Evolutionary conservation across 2,113 vertebrate genomes (phyloP).

Genomic region (Pygoscelis antarcticus): DNA sequence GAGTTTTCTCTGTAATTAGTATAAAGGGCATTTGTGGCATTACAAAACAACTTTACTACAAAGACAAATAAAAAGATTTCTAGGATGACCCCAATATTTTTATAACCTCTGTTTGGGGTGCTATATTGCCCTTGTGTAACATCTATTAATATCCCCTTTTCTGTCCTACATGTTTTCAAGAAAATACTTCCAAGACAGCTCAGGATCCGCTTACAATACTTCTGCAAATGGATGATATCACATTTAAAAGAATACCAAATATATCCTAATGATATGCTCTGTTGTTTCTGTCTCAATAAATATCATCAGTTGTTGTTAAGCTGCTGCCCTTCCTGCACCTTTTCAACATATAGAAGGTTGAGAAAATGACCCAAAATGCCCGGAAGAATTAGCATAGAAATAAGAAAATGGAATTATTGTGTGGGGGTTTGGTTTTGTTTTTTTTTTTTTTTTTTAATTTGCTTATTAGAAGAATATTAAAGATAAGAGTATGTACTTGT

Average conservation of each 20-base stretch:
- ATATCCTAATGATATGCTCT: not conserved
- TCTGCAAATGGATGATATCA: not conserved
- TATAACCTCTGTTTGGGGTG: not conserved
- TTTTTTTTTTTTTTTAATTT: not conserved
- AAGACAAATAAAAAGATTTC: not conserved
- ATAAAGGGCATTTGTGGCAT: not conserved
- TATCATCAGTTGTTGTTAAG: conserved; percentile 48
- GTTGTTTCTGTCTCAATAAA: conserved; percentile 65
- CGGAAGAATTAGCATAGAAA: not conserved
- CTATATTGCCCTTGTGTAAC: not conserved
- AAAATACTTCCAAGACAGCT: not conserved
- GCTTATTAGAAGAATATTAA: not conserved
- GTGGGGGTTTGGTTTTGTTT: no score
- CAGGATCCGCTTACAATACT: not conserved
- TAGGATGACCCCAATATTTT: not conserved
- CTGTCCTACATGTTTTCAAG: not conserved
- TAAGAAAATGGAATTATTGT: not conserved
- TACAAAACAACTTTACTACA: not conserved
- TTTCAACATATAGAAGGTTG: conserved; percentile 43
- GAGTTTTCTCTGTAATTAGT: not conserved
- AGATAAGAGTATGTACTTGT: not conserved
- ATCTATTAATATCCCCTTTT: not conserved
- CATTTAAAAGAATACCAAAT: conserved; percentile 2
- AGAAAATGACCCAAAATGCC: conserved; percentile 34
- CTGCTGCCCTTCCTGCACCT: conserved; percentile 54